Evolutionary conservation across 2,888 invertebrate species (phyloP).

Genomic region (Athetis lepigone): DNA sequence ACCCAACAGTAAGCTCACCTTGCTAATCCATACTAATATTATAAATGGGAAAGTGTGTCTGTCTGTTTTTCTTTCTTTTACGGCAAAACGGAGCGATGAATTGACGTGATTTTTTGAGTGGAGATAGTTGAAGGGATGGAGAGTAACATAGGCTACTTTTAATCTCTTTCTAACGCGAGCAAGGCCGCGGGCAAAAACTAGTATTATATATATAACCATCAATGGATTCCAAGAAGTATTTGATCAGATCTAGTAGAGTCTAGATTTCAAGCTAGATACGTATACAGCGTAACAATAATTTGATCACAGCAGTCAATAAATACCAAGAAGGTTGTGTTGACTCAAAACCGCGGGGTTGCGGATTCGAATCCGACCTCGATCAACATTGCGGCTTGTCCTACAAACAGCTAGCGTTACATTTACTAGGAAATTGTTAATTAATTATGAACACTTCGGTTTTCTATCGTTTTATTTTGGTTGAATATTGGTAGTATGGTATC

Average conservation of each 20-base stretch:
- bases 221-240: not conserved
- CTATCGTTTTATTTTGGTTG: constrained; percentile 14
- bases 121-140: too few relatives aligned
- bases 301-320: constrained; percentile 23
- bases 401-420: constrained; percentile 31
- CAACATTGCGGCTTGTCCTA: constrained; percentile 39
- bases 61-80: too few relatives aligned
- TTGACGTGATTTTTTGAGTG: too few relatives aligned
- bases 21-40: too few relatives aligned
- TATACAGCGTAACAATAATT: not conserved
- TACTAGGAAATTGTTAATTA: constrained; percentile 13
- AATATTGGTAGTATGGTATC: not conserved
- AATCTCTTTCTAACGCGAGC: too few relatives aligned
- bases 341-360: constrained; percentile 27
- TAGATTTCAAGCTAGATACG: not conserved
- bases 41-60: too few relatives aligned
- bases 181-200: too few relatives aligned
- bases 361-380: constrained; percentile 42
- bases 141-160: too few relatives aligned
- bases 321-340: constrained; percentile 35
- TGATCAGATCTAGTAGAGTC: too few relatives aligned
- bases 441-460: constrained; percentile 11
- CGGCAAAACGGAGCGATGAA: too few relatives aligned
- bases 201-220: too few relatives aligned
- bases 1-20: too few relatives aligned